Conservation (phyloP, 1,140 invertebrate genomes). For the Zaprionus africanus region DNA sequence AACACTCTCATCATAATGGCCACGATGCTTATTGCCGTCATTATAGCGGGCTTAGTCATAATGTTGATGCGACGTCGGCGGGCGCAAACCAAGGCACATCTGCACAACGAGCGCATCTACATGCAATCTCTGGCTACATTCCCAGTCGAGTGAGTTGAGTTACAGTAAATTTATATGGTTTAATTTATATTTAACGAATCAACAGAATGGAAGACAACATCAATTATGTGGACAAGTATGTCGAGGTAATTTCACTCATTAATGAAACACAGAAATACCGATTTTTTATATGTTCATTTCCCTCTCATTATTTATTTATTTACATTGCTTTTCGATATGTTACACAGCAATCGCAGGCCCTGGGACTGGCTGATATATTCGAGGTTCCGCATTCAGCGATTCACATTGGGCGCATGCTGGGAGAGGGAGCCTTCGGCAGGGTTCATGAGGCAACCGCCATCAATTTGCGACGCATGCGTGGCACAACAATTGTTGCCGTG, state of each 20-base stretch:
- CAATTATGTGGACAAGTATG: conserved; percentile 79
- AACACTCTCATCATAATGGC: conserved; percentile 60
- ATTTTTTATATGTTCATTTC: no score
- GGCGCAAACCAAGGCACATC: conserved; percentile 43
- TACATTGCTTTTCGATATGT: not conserved
- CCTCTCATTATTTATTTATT: not conserved
- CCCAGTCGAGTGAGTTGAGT: conserved; percentile 54
- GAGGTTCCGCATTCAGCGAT: conserved; percentile 72
- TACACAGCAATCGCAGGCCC: conserved; percentile 66
- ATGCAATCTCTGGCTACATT: conserved; percentile 60
- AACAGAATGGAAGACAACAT: conserved; percentile 79
- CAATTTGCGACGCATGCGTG: conserved; percentile 84
- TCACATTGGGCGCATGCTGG: conserved; percentile 86
- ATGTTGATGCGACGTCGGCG: conserved; percentile 45
- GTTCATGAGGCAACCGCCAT: conserved; percentile 88
- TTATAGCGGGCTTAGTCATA: conserved; percentile 45
- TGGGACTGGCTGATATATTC: conserved; percentile 74
- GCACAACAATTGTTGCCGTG: conserved; percentile 88
- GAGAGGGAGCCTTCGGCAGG: conserved; percentile 90
- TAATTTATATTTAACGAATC: not conserved
- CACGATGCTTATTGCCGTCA: conserved; percentile 53
- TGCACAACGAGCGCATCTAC: conserved; percentile 66
- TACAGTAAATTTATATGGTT: not conserved
- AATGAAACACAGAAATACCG: no score
- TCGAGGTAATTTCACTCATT: conserved; percentile 55